Conservation (phyloP, 2,888 invertebrate genomes). For the Dinocampus coccinellae region DNA sequence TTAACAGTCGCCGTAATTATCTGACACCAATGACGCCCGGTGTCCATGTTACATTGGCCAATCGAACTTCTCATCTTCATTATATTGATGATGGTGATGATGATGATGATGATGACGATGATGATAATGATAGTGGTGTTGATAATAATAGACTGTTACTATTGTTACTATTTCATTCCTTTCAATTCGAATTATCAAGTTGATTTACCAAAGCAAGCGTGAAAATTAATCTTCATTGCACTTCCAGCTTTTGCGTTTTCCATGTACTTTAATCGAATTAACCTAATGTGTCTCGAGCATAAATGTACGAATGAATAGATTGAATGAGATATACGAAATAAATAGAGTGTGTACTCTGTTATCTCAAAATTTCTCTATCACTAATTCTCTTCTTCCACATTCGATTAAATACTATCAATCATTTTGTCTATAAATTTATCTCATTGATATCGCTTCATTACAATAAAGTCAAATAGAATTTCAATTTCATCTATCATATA, state of each 20-base stretch:
- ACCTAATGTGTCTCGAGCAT: no score
- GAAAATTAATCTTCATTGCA: neutral
- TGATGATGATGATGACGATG: neutral
- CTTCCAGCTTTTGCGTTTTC: neutral
- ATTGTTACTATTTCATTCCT: neutral
- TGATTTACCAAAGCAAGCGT: neutral
- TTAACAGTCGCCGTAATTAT: conserved; percentile 43
- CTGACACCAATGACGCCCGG: conserved; percentile 15
- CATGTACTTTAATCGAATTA: neutral
- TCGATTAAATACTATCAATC: no score
- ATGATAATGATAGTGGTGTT: neutral
- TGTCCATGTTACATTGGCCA: neutral
- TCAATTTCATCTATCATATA: no score
- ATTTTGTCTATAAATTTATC: no score
- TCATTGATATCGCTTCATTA: no score
- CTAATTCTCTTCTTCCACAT: no score
- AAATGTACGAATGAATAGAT: no score
- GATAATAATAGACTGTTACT: neutral
- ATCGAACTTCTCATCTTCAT: conserved; percentile 3
- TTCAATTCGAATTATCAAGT: neutral
- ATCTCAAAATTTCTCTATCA: no score
- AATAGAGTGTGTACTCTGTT: no score
- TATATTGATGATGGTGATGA: neutral
- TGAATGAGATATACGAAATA: no score
- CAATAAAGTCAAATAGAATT: no score